Base-by-base conservation (phyloP, 2,113 vertebrate species). In the Gambusia holbrooki region DNA sequence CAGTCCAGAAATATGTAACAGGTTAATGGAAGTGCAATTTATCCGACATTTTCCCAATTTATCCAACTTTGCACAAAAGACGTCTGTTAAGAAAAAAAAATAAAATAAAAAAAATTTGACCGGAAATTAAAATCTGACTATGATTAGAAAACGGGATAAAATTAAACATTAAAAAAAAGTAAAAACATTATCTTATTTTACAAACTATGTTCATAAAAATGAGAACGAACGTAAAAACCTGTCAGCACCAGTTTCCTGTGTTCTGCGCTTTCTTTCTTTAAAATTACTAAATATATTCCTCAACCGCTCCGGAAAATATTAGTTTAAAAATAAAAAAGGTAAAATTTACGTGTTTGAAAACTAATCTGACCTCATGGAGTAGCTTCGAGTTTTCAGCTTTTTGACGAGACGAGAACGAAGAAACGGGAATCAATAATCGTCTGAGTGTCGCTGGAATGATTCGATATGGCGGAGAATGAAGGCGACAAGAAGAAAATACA, bases 121-220 rank as follows among this genome's bases (percentile, higher is more conserved):
- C 90, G 75, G 71, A 89, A 90, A 92, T 69, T 72, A 81, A 84
- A 75, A 86, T 82, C 88, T 78, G 86, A 85, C 75, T 89, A 92
- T 87, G 77, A 90, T 94, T 92, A 94, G 86, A 94, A 94, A 94
- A 92, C 62, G 67, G 74, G 84, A 90, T 88, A 87, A 90, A 93
- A 85, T 87, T 74, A 84, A 90, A 90, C 81, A 90, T 92, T 92
- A 91, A 93, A 90, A 93, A 79, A 72, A 58, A 58, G 76, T 84
- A 83, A 92, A 92, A 91, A 84, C 73, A 29, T 90, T 82, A 78
- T 92, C 84, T 92, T 94, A 93, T 93, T 91, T 92, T 94, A 94
- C 93, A 94, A 92, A 87, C 88, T 90, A 91, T 93, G 92, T 93
- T 92, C 92, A 90, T 93, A 92, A 91, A 91, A 92, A 91, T 69